phyloP scores from a whole-genome alignment of 2,888 invertebrate species.

The Eurytoma adleriae region DNA sequence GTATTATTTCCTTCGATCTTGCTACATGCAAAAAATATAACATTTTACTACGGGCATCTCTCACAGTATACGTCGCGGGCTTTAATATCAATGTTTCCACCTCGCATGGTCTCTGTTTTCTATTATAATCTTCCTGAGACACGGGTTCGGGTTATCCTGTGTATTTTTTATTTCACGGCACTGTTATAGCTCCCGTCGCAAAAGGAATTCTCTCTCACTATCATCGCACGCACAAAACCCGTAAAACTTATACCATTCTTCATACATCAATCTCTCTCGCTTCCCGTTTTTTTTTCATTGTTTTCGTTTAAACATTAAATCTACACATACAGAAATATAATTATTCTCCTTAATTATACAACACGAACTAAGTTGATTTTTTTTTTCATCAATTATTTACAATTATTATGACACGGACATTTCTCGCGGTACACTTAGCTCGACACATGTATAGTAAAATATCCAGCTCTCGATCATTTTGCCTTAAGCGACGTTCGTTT shows the following conservation, averaged over 20 bases:
- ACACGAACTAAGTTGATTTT: slow-evolving; percentile 45
- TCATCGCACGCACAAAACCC: slow-evolving; percentile 30
- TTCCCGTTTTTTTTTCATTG: slow-evolving; percentile 1
- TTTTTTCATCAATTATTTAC: slow-evolving; percentile 64
- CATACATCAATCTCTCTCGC: neutral
- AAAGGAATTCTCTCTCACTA: slow-evolving; percentile 34
- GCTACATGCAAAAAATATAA: slow-evolving; percentile 49
- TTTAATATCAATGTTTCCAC: slow-evolving; percentile 38
- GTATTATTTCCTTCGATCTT: slow-evolving; percentile 49
- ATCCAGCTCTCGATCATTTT: slow-evolving; percentile 18
- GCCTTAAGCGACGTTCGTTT: slow-evolving; percentile 8
- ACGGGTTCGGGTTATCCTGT: slow-evolving; percentile 3
- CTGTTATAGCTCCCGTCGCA: slow-evolving; percentile 15
- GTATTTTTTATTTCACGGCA: slow-evolving; percentile 10
- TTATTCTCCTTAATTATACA: slow-evolving; percentile 55
- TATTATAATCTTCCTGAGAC: slow-evolving; percentile 20
- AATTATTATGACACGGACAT: slow-evolving; percentile 65
- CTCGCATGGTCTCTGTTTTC: neutral
- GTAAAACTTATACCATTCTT: slow-evolving; percentile 3
- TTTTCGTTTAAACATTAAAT: slow-evolving; percentile 40
- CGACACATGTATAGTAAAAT: slow-evolving; percentile 45
- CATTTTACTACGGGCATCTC: slow-evolving; percentile 20
- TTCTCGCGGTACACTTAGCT: slow-evolving; percentile 50
- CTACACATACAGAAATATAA: slow-evolving; percentile 55
- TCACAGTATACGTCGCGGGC: neutral